Evolutionary conservation across 2,888 invertebrate genomes (phyloP).

Genomic region (Julus scandinavius): DNA sequence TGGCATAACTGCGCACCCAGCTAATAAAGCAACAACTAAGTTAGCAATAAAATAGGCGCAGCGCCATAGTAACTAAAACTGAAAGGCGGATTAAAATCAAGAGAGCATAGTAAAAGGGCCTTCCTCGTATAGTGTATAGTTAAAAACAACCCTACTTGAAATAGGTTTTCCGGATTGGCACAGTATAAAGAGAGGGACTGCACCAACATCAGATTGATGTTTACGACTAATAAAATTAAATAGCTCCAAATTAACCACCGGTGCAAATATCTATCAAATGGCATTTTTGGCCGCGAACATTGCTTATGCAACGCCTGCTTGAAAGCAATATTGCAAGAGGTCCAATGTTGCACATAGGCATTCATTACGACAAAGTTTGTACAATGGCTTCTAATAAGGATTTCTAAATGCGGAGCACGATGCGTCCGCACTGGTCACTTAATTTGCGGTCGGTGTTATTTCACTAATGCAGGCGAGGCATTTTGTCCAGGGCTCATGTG

Average conservation of each 20-base stretch:
- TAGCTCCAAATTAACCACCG: neutral
- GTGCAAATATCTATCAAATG: neutral
- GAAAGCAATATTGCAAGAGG: neutral
- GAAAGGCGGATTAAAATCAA: neutral
- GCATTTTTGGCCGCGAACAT: neutral
- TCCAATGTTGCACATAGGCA: neutral
- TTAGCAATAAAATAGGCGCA: neutral
- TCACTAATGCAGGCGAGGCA: constrained; percentile 9
- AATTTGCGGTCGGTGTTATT: constrained; percentile 6
- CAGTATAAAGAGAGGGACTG: neutral
- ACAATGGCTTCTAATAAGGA: constrained; percentile 12
- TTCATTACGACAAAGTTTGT: neutral
- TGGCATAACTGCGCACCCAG: neutral
- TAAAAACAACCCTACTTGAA: neutral
- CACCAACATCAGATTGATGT: neutral
- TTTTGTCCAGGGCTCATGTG: neutral
- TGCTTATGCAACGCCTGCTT: constrained; percentile 8
- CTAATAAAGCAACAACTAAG: neutral
- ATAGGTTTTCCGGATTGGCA: neutral
- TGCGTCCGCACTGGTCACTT: constrained; percentile 18
- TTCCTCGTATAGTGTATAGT: neutral
- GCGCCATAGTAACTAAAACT: neutral
- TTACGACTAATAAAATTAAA: neutral
- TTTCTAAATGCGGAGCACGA: constrained; percentile 18
- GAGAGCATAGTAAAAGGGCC: neutral